Evolutionary conservation across 2,113 vertebrate species (phyloP), one percentile per base, ranked within the genome.

Genomic region (Glareola pratincola): DNA sequence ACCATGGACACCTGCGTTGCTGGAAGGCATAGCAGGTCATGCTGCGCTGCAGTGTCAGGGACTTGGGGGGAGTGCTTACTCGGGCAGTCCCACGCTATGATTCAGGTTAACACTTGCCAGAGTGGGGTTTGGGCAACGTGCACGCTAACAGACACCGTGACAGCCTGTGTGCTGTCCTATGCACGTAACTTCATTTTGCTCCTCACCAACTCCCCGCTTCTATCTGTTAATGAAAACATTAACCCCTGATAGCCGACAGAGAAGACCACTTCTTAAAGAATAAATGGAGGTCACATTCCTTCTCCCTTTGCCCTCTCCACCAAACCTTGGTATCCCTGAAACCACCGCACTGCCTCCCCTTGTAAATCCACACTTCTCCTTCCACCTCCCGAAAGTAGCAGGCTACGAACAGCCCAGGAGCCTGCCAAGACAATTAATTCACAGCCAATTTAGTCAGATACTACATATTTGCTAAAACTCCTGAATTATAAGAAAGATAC

Each of bases 141-240:
- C 34, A 24, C 12, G 0, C 54, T 14, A 39, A 36, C 16, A 30
- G 51, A 14, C 34, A 53, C 39, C 1, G 0, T 14, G 29, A 20
- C 67, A 75, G 32, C 17, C 30, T 60, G 1, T 0, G 0, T 18
- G 24, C 62, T 69, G 8, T 2, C 6, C 34, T 22, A 12, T 14
- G 26, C 21, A 30, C 2, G 15, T 8, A 43, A 17, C n/a, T 45
- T 51, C 26, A 16, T 9, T 18, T 39, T 24, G 37, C 43, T 74
- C 54, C 43, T 59, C 63, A 54, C 26, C 45, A 59, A 45, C 36
- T 77, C 45, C 50, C 53, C 29, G 53, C 15, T 56, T 16, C 59
- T 41, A 59, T 45, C 11, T 27, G 11, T 14, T 77, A 62, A 41
- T 12, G 34, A 41, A 81, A 60, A 16, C 20, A 50, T 22, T 39